phyloP scores from a whole-genome alignment of 2,113 vertebrate species.

The Rhinoderma darwinii region DNA sequence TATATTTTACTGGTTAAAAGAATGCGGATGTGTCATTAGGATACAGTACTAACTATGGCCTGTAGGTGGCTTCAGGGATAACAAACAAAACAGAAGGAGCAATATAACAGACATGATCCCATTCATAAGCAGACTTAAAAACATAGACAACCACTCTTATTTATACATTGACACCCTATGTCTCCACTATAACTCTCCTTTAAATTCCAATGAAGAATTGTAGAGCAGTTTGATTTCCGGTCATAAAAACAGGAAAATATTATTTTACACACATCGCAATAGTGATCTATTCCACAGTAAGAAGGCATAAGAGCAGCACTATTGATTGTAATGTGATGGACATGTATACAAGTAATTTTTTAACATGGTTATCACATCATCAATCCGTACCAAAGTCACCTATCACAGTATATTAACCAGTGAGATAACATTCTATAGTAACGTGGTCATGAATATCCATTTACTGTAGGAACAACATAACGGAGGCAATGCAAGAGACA shows the following conservation, averaged over 20 bases:
- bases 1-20: no score
- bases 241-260: conserved; percentile 11
- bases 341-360: background rate
- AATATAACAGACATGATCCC: background rate
- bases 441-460: conserved; percentile 43
- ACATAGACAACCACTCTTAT: background rate
- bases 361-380: conserved; percentile 36
- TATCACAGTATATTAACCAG: conserved; percentile 20
- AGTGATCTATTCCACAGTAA: background rate
- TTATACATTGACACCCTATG: background rate
- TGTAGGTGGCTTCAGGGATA: conserved; percentile 4
- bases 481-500: background rate
- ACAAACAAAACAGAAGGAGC: background rate
- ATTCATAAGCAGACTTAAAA: background rate
- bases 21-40: background rate
- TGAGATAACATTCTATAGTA: conserved; percentile 14
- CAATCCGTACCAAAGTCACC: background rate
- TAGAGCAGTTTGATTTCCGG: background rate
- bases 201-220: background rate
- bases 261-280: background rate
- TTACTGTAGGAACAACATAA: conserved; percentile 25
- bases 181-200: background rate
- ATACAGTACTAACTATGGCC: background rate
- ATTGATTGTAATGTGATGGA: background rate
- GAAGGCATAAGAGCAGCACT: background rate